phyloP scores from a whole-genome alignment of 2,888 invertebrate genomes.

The Drosophila rellima region DNA sequence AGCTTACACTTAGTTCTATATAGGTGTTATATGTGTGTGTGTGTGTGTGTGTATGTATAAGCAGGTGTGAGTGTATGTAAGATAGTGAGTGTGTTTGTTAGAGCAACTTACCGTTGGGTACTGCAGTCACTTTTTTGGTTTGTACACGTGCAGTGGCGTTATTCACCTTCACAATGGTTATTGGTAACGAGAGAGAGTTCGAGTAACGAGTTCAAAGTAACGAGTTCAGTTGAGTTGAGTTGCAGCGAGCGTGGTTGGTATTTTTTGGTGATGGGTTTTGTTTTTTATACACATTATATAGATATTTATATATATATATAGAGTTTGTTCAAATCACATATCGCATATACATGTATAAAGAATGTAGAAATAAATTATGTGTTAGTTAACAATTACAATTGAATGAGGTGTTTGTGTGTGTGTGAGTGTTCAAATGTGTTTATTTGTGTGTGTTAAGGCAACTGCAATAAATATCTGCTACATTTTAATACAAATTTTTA shows the following conservation, averaged over 20 bases:
- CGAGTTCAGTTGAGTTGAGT: slow-evolving; percentile 60
- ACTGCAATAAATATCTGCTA: slow-evolving; percentile 1
- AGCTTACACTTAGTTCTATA: slow-evolving; percentile 58
- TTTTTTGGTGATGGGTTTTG: slow-evolving; percentile 67
- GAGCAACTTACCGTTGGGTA: slow-evolving; percentile 93
- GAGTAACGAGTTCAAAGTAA: slow-evolving; percentile 45
- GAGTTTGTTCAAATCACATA: slow-evolving; percentile 44
- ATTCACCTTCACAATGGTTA: slow-evolving; percentile 92
- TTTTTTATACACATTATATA: slow-evolving; percentile 47
- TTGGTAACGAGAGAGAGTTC: slow-evolving; percentile 63
- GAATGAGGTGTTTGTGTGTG: slow-evolving; percentile 32
- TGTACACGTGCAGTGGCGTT: slow-evolving; percentile 99
- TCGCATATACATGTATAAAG: slow-evolving; percentile 76
- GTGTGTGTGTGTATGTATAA: slow-evolving; percentile 32
- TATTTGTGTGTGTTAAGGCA: slow-evolving; percentile 18
- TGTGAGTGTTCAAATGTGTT: slow-evolving; percentile 9
- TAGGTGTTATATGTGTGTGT: slow-evolving; percentile 28
- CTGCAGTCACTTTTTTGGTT: slow-evolving; percentile 96
- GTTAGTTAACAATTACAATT: slow-evolving; percentile 75
- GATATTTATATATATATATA: slow-evolving; percentile 45
- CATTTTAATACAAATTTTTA: slow-evolving; percentile 1
- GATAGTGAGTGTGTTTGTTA: slow-evolving; percentile 34
- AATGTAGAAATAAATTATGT: slow-evolving; percentile 78
- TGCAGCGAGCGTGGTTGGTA: slow-evolving; percentile 69
- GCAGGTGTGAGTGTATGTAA: slow-evolving; percentile 25